Percentiles rank a stretch among this genome's conserved stretches.
Conservation (phyloP, 2,113 vertebrate genomes). For the Lagopus muta region DNA sequence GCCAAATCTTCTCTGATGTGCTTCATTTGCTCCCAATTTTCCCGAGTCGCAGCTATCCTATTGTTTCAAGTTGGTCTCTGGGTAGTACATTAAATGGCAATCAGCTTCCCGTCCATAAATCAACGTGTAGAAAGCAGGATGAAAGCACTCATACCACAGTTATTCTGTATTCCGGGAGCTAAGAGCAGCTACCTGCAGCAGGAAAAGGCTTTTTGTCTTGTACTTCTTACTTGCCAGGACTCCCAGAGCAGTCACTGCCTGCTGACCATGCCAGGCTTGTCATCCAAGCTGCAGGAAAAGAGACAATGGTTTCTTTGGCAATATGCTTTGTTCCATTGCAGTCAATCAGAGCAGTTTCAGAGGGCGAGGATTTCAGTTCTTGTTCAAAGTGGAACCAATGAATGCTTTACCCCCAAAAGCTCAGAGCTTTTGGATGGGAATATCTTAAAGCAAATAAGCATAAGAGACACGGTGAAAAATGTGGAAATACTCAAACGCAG, state of each 20-base stretch:
- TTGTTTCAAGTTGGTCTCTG: not conserved
- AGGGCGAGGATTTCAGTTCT: conserved; percentile 6
- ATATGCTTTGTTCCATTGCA: not conserved
- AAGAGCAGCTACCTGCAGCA: not conserved
- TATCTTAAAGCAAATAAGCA: not conserved
- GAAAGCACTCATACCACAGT: not conserved
- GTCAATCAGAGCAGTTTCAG: not conserved
- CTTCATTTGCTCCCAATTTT: not conserved
- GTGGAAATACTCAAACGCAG: not conserved
- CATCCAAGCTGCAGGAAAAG: not conserved
- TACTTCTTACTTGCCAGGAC: not conserved
- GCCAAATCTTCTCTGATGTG: not conserved
- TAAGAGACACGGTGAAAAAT: not conserved
- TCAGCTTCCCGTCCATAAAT: conserved; percentile 8
- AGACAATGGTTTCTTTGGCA: not conserved
- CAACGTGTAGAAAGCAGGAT: not conserved
- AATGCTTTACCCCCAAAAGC: not conserved
- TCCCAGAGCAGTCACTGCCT: not conserved
- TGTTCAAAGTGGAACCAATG: not conserved
- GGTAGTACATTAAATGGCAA: not conserved
- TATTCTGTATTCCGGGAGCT: not conserved
- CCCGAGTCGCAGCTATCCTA: not conserved
- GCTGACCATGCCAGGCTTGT: not conserved
- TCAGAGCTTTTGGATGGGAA: conserved; percentile 4
- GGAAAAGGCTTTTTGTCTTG: not conserved